Percentiles rank a stretch among this genome's conserved stretches.
Conservation (phyloP, 2,113 vertebrate species). For the Nanorana parkeri region DNA sequence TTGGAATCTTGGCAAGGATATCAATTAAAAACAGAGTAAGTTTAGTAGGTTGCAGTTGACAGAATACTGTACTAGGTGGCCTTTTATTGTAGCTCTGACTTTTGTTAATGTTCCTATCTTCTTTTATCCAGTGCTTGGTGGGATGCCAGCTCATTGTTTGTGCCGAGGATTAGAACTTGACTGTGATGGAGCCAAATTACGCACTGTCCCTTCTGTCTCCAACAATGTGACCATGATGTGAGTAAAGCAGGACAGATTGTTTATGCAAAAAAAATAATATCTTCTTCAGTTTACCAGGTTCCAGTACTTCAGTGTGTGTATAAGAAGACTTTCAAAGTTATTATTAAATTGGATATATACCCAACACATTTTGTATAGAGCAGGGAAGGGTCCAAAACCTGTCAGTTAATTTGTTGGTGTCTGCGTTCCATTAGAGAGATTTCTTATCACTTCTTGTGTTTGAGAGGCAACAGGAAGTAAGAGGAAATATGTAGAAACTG, state of each 20-base stretch:
- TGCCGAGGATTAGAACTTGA: constrained; percentile 86
- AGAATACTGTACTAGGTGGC: neutral
- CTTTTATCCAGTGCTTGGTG: constrained; percentile 76
- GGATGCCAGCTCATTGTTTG: constrained; percentile 78
- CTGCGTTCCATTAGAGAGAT: too few species aligned
- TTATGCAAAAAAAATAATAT: neutral
- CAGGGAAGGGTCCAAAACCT: too few species aligned
- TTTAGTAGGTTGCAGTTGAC: neutral
- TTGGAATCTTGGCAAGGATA: neutral
- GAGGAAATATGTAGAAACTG: too few species aligned
- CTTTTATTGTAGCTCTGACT: constrained; percentile 3
- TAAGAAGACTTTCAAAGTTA: too few species aligned
- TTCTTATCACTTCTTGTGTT: too few species aligned
- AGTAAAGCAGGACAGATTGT: constrained; percentile 69
- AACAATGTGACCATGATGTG: constrained; percentile 90
- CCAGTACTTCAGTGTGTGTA: too few species aligned
- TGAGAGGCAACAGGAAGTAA: too few species aligned
- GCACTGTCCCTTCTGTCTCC: constrained; percentile 80
- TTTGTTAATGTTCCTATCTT: neutral
- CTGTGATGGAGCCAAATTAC: constrained; percentile 81
- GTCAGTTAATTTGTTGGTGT: too few species aligned
- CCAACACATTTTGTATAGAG: too few species aligned
- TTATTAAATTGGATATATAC: too few species aligned
- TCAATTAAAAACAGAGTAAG: neutral
- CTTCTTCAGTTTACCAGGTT: too few species aligned